Percentiles rank a stretch among this genome's conserved stretches.
Evolutionary conservation across 2,113 vertebrate species (phyloP).

Genomic region (Tauraco erythrolophus): DNA sequence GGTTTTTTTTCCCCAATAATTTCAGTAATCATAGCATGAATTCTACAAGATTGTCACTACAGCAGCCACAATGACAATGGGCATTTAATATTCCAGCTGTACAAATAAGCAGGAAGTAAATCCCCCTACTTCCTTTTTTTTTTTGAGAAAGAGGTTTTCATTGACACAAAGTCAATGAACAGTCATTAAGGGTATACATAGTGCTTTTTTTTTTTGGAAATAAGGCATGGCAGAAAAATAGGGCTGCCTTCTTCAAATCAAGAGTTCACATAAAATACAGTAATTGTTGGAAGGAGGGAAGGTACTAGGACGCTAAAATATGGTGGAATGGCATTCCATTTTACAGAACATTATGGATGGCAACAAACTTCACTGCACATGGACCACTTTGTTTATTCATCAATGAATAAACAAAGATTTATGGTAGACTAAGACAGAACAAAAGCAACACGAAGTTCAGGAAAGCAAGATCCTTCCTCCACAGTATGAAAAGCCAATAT

Average conservation of each 20-base stretch:
- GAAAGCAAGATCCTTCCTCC: not conserved
- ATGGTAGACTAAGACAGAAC: not conserved
- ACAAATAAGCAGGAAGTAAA: not conserved
- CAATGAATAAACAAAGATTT: not conserved
- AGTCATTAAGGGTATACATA: not conserved
- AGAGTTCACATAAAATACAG: not conserved
- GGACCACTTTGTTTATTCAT: not conserved
- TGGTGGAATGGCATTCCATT: not conserved
- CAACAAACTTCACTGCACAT: not conserved
- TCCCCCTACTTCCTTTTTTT: accelerated
- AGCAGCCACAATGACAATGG: not conserved
- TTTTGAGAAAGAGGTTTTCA: not conserved
- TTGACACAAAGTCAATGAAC: not conserved
- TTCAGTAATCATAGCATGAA: not conserved
- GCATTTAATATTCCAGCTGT: not conserved
- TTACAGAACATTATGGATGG: not conserved
- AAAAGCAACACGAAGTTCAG: not conserved
- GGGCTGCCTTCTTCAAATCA: not conserved
- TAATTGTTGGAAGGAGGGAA: not conserved
- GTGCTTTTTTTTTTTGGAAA: not conserved
- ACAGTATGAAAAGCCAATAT: not conserved
- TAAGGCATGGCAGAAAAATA: not conserved
- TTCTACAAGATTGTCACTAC: not conserved
- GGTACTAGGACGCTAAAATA: not conserved
- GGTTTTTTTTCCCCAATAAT: not conserved